phyloP scores from a whole-genome alignment of 2,797 vertebrate species.

The Eulemur albifrons region DNA sequence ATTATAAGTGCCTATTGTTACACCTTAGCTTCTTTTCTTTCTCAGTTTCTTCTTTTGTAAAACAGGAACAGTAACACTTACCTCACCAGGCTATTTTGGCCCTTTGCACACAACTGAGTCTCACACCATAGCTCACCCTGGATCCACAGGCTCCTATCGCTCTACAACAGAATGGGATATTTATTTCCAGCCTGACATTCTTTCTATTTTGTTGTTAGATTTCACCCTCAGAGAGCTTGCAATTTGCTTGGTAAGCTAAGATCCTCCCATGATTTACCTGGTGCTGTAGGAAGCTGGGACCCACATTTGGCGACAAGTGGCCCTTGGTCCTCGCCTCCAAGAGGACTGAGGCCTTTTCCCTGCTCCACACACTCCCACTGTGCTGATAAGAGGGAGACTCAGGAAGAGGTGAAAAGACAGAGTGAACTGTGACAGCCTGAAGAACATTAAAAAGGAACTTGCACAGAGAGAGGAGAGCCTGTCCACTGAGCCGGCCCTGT shows the following conservation, averaged over 20 bases:
- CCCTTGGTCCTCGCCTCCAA: background rate
- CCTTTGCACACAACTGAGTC: background rate
- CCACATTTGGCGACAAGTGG: background rate
- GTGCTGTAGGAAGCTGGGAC: background rate
- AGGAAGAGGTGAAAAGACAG: background rate
- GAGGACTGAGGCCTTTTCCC: background rate
- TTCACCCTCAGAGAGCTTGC: background rate
- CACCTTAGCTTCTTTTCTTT: background rate
- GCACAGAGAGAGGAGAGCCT: background rate
- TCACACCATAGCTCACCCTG: background rate
- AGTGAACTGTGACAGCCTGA: background rate
- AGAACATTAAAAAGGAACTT: background rate
- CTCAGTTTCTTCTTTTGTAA: background rate
- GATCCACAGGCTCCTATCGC: background rate
- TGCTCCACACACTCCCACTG: background rate
- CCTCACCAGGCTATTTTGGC: background rate
- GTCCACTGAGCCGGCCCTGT: background rate
- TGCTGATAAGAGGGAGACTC: background rate
- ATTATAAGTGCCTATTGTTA: background rate
- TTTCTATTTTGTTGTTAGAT: background rate
- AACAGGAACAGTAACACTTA: background rate
- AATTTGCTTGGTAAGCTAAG: background rate
- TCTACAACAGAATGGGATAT: background rate
- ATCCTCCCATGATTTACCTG: background rate
- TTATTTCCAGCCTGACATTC: background rate